A percentile compares a stretch with the other conserved stretches of the same genome.
phyloP scores from a whole-genome alignment of 2,888 invertebrate species.

The Neoitamus cyanurus region DNA sequence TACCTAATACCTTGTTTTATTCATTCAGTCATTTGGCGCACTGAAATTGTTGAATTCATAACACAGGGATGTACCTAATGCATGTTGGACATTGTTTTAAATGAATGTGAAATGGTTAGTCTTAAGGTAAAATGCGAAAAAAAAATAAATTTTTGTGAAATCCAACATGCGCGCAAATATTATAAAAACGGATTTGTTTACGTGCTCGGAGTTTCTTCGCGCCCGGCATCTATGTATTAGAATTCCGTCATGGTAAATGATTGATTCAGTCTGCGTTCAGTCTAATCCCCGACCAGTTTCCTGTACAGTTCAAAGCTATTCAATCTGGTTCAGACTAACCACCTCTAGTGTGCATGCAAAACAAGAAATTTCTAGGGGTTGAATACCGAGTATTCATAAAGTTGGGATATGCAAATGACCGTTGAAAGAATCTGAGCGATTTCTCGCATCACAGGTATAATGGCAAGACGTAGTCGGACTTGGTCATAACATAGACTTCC shows the following conservation, averaged over 20 bases:
- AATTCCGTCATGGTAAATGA: not conserved
- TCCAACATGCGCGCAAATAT: too few species aligned
- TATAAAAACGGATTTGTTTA: not conserved
- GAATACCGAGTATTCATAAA: not conserved
- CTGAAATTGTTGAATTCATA: too few species aligned
- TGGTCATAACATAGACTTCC: not conserved
- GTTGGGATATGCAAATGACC: not conserved
- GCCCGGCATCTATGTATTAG: not conserved
- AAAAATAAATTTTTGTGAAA: too few species aligned
- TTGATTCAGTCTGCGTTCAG: not conserved
- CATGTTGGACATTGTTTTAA: too few species aligned
- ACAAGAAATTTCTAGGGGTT: not conserved
- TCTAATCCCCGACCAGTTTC: not conserved
- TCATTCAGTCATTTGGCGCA: too few species aligned
- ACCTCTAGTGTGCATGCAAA: not conserved
- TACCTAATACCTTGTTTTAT: too few species aligned
- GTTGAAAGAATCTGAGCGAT: not conserved
- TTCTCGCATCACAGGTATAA: not conserved
- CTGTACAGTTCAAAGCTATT: not conserved
- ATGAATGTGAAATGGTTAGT: too few species aligned
- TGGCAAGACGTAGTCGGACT: not conserved
- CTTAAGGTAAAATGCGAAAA: too few species aligned
- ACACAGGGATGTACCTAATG: too few species aligned
- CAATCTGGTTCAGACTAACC: conserved; percentile 10
- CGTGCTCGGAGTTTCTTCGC: not conserved